These are phyloP conservation scores for Saccostrea glomerata DNA, from an alignment of 1,140 invertebrate genomes.

Conservation along the genomic window DNA sequence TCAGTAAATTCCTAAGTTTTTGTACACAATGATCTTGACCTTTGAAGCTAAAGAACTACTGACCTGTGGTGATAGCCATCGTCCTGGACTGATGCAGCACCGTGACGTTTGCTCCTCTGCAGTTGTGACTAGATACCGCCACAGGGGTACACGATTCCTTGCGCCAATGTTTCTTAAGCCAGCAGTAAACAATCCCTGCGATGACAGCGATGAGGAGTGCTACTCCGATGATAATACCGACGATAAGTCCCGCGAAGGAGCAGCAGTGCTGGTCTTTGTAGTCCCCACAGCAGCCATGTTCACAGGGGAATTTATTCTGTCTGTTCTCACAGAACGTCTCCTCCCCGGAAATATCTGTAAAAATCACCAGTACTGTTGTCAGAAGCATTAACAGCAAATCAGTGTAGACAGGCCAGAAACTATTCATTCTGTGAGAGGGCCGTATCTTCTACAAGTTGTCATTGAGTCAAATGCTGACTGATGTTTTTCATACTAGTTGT, in stretches of 20 bases:
- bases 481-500: no score
- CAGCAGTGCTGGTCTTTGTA: constrained; percentile 47
- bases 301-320: constrained; percentile 39
- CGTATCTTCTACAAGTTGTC: no score
- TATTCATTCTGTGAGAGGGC: no score
- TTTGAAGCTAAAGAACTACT: neutral
- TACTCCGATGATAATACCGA: constrained; percentile 43
- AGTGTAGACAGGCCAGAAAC: no score
- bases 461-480: no score
- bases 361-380: neutral
- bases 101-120: constrained; percentile 33
- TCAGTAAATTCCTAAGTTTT: no score
- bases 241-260: constrained; percentile 44
- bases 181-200: constrained; percentile 48
- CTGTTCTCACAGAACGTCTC: constrained; percentile 7
- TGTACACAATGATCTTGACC: no score
- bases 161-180: constrained; percentile 40
- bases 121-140: constrained; percentile 5
- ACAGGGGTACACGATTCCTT: neutral
- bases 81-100: constrained; percentile 42
- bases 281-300: constrained; percentile 48
- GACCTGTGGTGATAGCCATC: constrained; percentile 34
- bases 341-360: neutral
- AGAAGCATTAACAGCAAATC: neutral
- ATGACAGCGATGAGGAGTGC: constrained; percentile 45